phyloP scores from a whole-genome alignment of 2,888 invertebrate genomes.

The Machimus rusticus region DNA sequence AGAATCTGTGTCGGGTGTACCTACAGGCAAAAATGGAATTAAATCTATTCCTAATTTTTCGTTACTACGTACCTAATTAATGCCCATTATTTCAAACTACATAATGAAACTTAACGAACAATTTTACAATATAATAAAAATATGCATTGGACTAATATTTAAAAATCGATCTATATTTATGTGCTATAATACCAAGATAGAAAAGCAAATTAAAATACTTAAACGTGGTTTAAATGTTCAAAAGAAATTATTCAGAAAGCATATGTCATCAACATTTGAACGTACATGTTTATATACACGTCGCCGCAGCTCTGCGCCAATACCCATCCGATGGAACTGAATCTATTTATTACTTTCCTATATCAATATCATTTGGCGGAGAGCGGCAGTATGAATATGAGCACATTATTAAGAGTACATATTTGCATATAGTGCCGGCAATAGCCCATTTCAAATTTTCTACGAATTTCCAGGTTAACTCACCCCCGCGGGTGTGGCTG shows the following conservation, averaged over 20 bases:
- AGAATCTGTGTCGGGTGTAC: too few species aligned
- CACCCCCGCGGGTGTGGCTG: not conserved
- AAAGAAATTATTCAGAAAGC: not conserved
- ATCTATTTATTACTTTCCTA: constrained; percentile 4
- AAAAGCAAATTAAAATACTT: not conserved
- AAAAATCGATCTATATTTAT: not conserved
- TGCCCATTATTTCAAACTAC: not conserved
- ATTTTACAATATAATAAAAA: not conserved
- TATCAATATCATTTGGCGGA: constrained; percentile 2
- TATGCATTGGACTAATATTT: not conserved
- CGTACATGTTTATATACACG: not conserved
- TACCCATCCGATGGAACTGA: not conserved
- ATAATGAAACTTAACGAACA: not conserved
- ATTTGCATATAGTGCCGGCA: constrained; percentile 21
- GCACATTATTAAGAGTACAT: constrained; percentile 20
- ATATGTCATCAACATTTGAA: not conserved
- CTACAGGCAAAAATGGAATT: too few species aligned
- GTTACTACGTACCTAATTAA: too few species aligned
- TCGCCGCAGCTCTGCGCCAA: not conserved
- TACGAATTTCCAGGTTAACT: not conserved
- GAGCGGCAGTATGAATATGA: constrained; percentile 5
- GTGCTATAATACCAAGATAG: not conserved
- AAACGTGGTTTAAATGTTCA: not conserved
- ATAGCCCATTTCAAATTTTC: not conserved
- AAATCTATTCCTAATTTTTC: too few species aligned